A percentile compares a stretch with the other conserved stretches of the same genome.
Conservation (phyloP, 2,888 invertebrate genomes). For the Hirtodrosophila trivittata region DNA sequence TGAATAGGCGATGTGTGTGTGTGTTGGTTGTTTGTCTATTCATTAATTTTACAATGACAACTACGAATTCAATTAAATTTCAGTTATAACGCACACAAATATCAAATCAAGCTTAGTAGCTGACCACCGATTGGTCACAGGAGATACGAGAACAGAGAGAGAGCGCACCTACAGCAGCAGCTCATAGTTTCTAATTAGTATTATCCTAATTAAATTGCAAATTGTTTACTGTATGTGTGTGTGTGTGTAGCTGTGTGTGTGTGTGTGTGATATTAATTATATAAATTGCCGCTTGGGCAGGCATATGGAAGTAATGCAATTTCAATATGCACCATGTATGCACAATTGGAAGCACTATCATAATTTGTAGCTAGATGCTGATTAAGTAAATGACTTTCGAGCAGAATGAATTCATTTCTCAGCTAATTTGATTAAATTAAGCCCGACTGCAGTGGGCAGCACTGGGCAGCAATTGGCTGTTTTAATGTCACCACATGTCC, state of each 20-base stretch:
- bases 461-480: conserved; percentile 38
- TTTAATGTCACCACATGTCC: conserved; percentile 67
- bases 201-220: conserved; percentile 81
- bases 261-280: conserved; percentile 65
- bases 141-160: conserved; percentile 56
- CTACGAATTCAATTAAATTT: conserved; percentile 75
- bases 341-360: conserved; percentile 52
- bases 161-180: conserved; percentile 29
- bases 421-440: conserved; percentile 77
- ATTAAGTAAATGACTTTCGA: conserved; percentile 58
- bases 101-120: conserved; percentile 27
- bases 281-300: conserved; percentile 57
- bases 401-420: conserved; percentile 60
- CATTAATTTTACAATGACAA: conserved; percentile 76
- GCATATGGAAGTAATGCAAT: conserved; percentile 44
- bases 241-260: conserved; percentile 11
- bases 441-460: conserved; percentile 43
- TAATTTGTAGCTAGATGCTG: conserved; percentile 68
- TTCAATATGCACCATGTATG: conserved; percentile 50
- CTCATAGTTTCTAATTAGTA: conserved; percentile 81
- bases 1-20: conserved; percentile 5
- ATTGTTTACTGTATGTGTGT: conserved; percentile 38
- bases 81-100: conserved; percentile 50
- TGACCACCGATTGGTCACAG: conserved; percentile 61
- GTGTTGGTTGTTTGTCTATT: conserved; percentile 35